Evolutionary conservation across 2,888 invertebrate species (phyloP).

Genomic region (Phorcus lineatus): DNA sequence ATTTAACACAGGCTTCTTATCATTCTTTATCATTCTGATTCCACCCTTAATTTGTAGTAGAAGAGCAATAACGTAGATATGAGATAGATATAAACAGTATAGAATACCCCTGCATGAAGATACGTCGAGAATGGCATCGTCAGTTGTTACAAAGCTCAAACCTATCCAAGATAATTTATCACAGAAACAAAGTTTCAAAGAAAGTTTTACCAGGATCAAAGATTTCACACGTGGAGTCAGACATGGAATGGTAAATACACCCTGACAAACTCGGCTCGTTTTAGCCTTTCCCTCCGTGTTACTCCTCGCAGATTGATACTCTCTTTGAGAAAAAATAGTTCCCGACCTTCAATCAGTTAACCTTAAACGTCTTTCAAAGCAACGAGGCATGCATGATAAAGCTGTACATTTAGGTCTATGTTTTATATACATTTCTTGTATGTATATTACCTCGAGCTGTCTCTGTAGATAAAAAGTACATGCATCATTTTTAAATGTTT

Average conservation of each 20-base stretch:
- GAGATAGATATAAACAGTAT: no score
- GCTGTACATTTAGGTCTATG: not conserved
- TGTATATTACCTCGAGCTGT: no score
- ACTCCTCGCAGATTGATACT: not conserved
- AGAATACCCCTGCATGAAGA: no score
- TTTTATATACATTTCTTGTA: no score
- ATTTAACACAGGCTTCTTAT: no score
- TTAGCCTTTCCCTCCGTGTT: not conserved
- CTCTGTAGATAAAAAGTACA: no score
- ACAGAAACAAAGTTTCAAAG: not conserved
- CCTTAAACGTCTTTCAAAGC: not conserved
- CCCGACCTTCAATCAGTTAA: not conserved
- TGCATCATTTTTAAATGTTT: no score
- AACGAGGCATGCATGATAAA: not conserved
- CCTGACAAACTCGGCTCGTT: not conserved
- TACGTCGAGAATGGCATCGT: no score
- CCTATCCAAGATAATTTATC: not conserved
- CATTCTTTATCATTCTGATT: no score
- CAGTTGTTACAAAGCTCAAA: not conserved
- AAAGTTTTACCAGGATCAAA: not conserved
- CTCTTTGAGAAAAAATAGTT: slow-evolving; percentile 18
- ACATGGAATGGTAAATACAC: not conserved
- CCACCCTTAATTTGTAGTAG: no score
- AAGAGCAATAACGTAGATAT: no score
- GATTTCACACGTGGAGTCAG: slow-evolving; percentile 9